Base-by-base conservation (phyloP, 2,113 vertebrate genomes). In the Muntiacus muntjak region DNA sequence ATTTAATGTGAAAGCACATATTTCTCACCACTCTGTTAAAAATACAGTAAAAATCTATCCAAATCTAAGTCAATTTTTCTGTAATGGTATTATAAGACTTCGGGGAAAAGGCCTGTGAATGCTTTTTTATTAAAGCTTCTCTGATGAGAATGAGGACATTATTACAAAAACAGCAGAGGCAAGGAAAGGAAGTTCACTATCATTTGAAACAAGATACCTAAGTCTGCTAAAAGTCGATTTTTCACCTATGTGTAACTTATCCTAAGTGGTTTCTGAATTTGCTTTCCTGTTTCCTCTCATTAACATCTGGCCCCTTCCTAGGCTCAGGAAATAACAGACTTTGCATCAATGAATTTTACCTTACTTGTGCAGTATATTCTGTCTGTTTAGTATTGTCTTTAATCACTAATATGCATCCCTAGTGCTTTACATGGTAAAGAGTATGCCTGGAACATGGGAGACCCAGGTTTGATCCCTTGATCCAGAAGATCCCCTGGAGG, bases 1-100 rank as follows among this genome's bases (percentile, higher is more conserved):
- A 64, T 54, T 88, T 74, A 79, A 91, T 14, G 25, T 30, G 33
- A 17, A 82, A 11, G 14, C 0, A 28, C 3, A 62, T 9, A 79
- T 28, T 95, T 91, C 67, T 88, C 85, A 92, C 57, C 26, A 64
- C 47, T 78, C 45, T 94, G 47, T 79, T 96, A 84, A 89, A 97
- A 81, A 81, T 40, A 47, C 6, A 62, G 23, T 50, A 82, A 78
- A 78, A 79, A 71, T 58, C 33, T 30, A 74, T 64, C 7, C 30
- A 71, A 81, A 83, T 82, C 43, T 36, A 79, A 95, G 55, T 52
- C 43, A 36, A 2, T 36, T 50, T 95, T 40, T 33, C 88, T 83
- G 8, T 15, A 54, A 50, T 1, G 45, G 12, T 26, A 67, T 85
- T 85, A 15, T 52, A 62, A 78, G n/a, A 64, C 28, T 17, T 92